Evolutionary conservation across 2,888 invertebrate genomes (phyloP), one percentile per base, ranked within the genome.

Genomic region (Andrena hattorfiana): DNA sequence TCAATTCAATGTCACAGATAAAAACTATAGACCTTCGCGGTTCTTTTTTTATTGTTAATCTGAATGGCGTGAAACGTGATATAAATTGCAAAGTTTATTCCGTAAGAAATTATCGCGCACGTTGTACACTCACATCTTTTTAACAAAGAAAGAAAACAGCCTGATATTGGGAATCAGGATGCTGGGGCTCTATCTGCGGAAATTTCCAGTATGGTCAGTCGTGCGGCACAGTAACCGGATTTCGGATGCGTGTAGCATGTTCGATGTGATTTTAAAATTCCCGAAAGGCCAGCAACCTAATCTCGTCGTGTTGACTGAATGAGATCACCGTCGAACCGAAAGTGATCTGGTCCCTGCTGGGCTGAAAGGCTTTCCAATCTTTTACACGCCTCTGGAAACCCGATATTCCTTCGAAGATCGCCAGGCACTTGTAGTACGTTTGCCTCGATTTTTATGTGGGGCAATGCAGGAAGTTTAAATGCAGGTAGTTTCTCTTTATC

Each of bases 121-220:
- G 20, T 20, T 6, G 6, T 8, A 20, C 20, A 8, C 20, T 8
- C 3, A 51, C 8, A 51, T 7, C 8, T 8, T 8, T 51, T 51
- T n/a, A 51, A 51, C 2, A 2, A 8, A 51, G 60, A 48, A 68
- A 72, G 71, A 72, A 68, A 73, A 67, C 13, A 48, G 28, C 20
- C 62, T 62, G 32, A 5, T 49, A 20, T 8, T 28, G 16, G 1
- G 70, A 70, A 63, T 59, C 81, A 59, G 67, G 62, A 51, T 42
- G 67, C 59, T 32, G 30, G 2, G 42, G 16, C 23, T n/a, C 23
- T 59, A 71, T 81, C 75, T 80, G 56, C 85, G 87, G 88, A 90
- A 89, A 90, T 89, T 89, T 89, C 89, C 88, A 88, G 83, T 87
- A 90, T 82, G 83, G 59, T 86, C 89, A 85, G 80, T 76, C 79